Percentiles rank a stretch among this genome's conserved stretches.
Evolutionary conservation across 2,113 vertebrate species (phyloP).

Genomic region (Cochlearius cochlearius): DNA sequence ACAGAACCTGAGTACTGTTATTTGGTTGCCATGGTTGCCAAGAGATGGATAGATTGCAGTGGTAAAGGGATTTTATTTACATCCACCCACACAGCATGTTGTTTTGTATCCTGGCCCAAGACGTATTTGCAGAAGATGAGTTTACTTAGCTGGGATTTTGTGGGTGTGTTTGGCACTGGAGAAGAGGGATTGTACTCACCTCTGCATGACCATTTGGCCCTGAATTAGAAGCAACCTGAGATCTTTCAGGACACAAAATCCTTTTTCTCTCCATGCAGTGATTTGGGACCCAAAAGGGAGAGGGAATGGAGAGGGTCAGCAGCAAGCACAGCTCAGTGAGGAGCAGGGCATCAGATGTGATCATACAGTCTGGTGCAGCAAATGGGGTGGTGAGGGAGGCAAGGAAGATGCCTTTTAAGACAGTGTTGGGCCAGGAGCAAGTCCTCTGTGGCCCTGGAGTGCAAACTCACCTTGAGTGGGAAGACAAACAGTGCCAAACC

Average conservation of each 20-base stretch:
- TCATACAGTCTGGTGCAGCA: background rate
- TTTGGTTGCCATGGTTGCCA: conserved; percentile 9
- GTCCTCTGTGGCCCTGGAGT: background rate
- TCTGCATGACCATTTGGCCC: background rate
- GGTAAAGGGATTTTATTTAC: conserved; percentile 17
- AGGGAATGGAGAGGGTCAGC: accelerated
- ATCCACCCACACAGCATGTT: background rate
- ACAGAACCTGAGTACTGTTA: background rate
- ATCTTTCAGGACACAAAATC: background rate
- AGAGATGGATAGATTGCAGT: background rate
- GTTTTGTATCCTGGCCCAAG: background rate
- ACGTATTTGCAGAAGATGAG: background rate
- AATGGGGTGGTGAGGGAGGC: accelerated
- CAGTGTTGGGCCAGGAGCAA: background rate
- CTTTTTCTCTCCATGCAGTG: background rate
- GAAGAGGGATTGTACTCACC: background rate
- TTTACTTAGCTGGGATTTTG: background rate
- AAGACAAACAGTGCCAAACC: accelerated
- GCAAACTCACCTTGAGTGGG: background rate
- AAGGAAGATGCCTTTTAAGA: background rate
- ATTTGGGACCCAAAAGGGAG: background rate
- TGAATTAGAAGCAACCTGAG: background rate
- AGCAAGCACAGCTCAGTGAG: accelerated
- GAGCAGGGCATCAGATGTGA: background rate
- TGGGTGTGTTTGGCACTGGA: background rate